phyloP scores from a whole-genome alignment of 2,113 vertebrate species.

The Notarius quadriscutis region DNA sequence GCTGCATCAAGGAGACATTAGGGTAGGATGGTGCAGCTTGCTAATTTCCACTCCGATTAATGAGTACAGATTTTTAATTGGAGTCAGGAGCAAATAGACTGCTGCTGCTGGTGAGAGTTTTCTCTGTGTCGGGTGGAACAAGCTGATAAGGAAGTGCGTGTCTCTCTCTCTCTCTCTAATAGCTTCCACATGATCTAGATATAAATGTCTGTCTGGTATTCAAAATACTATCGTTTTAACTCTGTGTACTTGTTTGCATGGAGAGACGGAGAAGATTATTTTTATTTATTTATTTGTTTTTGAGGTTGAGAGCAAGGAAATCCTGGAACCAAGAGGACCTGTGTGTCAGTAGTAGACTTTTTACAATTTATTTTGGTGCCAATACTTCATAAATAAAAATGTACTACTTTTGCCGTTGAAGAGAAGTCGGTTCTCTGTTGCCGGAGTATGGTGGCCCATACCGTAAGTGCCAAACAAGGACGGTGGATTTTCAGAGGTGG shows the following conservation, averaged over 20 bases:
- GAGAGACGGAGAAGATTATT: neutral
- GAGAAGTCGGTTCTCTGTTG: neutral
- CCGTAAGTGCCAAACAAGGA: neutral
- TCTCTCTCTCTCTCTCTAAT: neutral
- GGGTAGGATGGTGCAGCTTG: conserved; percentile 19
- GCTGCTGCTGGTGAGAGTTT: neutral
- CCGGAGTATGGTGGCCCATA: neutral
- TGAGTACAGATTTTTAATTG: conserved; percentile 40
- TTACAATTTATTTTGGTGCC: neutral
- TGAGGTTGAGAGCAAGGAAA: neutral
- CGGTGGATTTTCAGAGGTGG: too few relatives aligned
- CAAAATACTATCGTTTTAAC: neutral
- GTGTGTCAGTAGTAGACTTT: neutral
- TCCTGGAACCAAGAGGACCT: neutral
- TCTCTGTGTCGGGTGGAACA: conserved; percentile 30
- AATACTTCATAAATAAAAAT: neutral
- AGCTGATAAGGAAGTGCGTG: conserved; percentile 33
- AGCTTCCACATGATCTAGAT: neutral
- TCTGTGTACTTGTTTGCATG: neutral
- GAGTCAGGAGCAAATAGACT: conserved; percentile 25
- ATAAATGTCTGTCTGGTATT: neutral
- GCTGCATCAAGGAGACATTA: conserved; percentile 14
- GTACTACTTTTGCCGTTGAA: neutral
- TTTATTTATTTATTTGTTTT: too few relatives aligned
- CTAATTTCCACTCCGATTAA: conserved; percentile 45